Conservation (phyloP, 2,113 vertebrate genomes). For the Pristiophorus japonicus region DNA sequence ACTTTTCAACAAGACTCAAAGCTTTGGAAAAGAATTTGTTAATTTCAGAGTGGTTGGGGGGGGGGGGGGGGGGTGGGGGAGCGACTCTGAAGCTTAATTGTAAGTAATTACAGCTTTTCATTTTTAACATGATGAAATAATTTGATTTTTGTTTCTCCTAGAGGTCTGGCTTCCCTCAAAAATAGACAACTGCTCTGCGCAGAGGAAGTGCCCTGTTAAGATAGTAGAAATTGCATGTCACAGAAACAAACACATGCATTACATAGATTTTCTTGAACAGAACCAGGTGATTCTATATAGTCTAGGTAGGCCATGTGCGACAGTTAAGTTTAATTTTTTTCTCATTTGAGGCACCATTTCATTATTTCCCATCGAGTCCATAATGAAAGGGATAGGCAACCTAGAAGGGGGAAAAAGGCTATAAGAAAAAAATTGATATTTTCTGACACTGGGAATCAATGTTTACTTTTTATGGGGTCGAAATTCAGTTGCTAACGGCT, state of each 20-base stretch:
- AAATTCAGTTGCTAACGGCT: too few relatives aligned
- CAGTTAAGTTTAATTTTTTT: not conserved
- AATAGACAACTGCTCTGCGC: constrained; percentile 88
- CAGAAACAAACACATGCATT: constrained; percentile 50
- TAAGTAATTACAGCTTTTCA: constrained; percentile 99
- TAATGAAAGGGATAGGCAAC: not conserved
- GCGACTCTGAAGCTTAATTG: constrained; percentile 94
- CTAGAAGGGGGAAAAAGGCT: not conserved
- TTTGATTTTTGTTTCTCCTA: constrained; percentile 93
- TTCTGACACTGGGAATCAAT: not conserved
- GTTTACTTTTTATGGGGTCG: too few relatives aligned
- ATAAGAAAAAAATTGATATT: not conserved
- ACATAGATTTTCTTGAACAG: constrained; percentile 22
- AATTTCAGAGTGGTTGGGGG: constrained; percentile 53
- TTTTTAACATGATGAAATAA: constrained; percentile 99
- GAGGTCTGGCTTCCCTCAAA: constrained; percentile 94
- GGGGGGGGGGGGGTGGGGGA: constrained; percentile 44
- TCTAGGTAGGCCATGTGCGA: not conserved
- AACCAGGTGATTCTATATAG: constrained; percentile 23
- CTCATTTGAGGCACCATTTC: not conserved
- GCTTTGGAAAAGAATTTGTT: constrained; percentile 81
- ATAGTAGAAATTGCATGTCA: constrained; percentile 81
- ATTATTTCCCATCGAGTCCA: not conserved
- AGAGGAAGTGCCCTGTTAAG: constrained; percentile 82
- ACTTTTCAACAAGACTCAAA: constrained; percentile 80